Base-by-base conservation (phyloP, 2,888 invertebrate genomes). In the Taenaris catops region DNA sequence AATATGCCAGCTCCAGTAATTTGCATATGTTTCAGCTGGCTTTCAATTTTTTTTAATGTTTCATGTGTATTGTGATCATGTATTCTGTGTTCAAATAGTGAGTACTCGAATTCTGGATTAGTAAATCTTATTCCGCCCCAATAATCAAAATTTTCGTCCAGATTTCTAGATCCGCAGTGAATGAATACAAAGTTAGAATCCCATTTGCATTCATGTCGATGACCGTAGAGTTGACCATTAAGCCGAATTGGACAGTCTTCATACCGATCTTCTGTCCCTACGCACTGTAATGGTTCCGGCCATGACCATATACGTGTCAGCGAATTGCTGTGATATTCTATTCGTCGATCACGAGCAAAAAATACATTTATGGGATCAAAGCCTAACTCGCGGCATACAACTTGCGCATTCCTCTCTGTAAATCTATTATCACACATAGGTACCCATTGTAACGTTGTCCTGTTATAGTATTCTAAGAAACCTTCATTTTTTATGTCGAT, bases 61-160 rank as follows among this genome's bases (percentile, higher is more conserved):
- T 91, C 92, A 52, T 96, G 95, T 0, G 95, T 94, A 26, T 92
- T 90, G 3, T 92, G 90, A 55, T 96, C 94, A 56, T 96, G 96
- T 36, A 95, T 91, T 34, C 95, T 89, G 53, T 94, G 91, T 51
- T 94, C 93, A 60, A 94, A 95, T 1, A 93, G 75, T 45, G 93
- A 92, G 67, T 95, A 94, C 67, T 98, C 97, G 65, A 96, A 97
- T 65, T 96, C 93, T 1, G 94, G 91, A 63, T 95, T 92, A 0
- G 97, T 93, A 65, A 98, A 97, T 41, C 98, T 89, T 44, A 99
- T 92, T 17, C 99, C 99, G 21, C 99, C 99, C 99, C 99, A 99
- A 61, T 96, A 96, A 26, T 94, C 91, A 36, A 90, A 86, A 8
- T 86, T 79, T 5, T 89, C 83, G 2, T 90, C 84, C 2, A 93